A percentile compares a stretch with the other conserved stretches of the same genome.
phyloP scores from a whole-genome alignment of 1,140 invertebrate species.

The Drosophila lacteicornis region DNA sequence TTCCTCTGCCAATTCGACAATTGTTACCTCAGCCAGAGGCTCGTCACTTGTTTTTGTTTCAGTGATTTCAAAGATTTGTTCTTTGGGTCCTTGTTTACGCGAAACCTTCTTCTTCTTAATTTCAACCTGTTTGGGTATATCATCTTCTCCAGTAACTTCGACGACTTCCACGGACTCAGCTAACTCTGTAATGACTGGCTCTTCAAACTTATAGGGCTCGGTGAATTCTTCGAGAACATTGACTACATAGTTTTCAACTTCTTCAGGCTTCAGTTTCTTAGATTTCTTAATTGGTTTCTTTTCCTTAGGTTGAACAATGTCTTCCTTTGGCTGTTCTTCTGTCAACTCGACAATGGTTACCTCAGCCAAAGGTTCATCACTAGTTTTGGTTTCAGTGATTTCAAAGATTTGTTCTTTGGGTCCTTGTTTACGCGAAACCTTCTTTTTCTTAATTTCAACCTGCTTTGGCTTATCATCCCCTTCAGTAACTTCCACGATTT shows the following conservation, averaged over 20 bases:
- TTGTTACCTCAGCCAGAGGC: conserved; percentile 25
- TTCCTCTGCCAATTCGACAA: conserved; percentile 17
- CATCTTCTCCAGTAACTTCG: conserved; percentile 36
- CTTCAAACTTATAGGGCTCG: conserved; percentile 17
- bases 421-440: conserved; percentile 51
- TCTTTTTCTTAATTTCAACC: conserved; percentile 57
- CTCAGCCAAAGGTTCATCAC: conserved; percentile 16
- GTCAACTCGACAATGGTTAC: conserved; percentile 13
- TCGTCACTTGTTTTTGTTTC: conserved; percentile 36
- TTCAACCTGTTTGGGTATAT: conserved; percentile 43
- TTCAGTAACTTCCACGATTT: conserved; percentile 26
- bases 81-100: conserved; percentile 54
- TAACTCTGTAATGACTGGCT: conserved; percentile 55
- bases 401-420: conserved; percentile 57
- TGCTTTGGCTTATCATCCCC: conserved; percentile 46
- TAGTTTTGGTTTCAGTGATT: conserved; percentile 40
- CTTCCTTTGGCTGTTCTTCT: conserved; percentile 7
- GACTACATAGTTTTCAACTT: conserved; percentile 55
- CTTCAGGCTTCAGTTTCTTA: conserved; percentile 56
- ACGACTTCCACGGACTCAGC: conserved; percentile 14
- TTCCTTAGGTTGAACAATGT: background rate
- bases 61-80: conserved; percentile 62
- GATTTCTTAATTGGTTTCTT: conserved; percentile 44
- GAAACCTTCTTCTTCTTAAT: conserved; percentile 58
- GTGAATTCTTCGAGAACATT: conserved; percentile 55